Conservation (phyloP, 2,113 vertebrate species). For the Ariopsis seemanni region DNA sequence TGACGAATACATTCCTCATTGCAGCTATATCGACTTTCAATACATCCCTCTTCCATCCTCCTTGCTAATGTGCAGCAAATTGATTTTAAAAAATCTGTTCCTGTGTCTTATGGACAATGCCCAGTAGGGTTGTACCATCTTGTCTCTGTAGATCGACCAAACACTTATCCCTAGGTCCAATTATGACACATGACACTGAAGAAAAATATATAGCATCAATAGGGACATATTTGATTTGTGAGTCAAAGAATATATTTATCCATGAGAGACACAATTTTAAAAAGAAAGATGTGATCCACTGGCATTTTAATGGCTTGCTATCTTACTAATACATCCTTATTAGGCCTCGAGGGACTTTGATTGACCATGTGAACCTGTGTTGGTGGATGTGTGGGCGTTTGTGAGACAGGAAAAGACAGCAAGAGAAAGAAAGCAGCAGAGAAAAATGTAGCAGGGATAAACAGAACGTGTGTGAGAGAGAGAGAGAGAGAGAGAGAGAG, state of each 20-base stretch:
- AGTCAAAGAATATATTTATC: constrained; percentile 13
- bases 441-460: background rate
- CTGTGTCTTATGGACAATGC: constrained; percentile 52
- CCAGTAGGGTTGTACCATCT: constrained; percentile 45
- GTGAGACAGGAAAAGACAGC: constrained; percentile 10
- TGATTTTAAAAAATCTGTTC: constrained; percentile 51
- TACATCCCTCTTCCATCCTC: constrained; percentile 17
- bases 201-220: constrained; percentile 32
- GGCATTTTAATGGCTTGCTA: constrained; percentile 25
- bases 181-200: background rate
- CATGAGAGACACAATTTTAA: background rate
- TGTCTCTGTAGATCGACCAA: constrained; percentile 23
- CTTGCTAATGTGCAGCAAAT: constrained; percentile 26
- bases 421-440: background rate
- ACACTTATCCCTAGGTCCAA: constrained; percentile 44
- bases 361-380: constrained; percentile 15
- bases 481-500: background rate
- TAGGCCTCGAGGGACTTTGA: constrained; percentile 2
- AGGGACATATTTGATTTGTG: background rate
- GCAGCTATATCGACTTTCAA: constrained; percentile 56
- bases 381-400: constrained; percentile 14
- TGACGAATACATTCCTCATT: constrained; percentile 55
- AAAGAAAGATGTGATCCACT: constrained; percentile 13
- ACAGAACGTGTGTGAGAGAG: background rate
- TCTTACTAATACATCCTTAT: constrained; percentile 25